phyloP scores from a whole-genome alignment of 1,140 invertebrate species.

The Arion vulgaris region DNA sequence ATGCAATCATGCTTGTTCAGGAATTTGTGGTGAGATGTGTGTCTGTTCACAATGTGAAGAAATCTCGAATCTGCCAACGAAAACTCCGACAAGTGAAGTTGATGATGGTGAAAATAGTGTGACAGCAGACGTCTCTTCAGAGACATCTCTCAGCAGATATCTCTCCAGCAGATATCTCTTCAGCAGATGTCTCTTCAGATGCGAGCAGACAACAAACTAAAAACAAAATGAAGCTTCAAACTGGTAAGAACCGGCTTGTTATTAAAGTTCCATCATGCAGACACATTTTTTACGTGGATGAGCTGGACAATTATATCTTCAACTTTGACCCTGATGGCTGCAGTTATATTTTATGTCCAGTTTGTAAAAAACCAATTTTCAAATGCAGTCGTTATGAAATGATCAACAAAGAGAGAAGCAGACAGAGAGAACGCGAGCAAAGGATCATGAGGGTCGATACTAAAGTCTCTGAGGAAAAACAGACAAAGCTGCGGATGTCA shows the following conservation, averaged over 20 bases:
- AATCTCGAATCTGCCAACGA: background rate
- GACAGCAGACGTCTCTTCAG: background rate
- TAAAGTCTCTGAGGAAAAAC: background rate
- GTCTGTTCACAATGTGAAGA: slow-evolving; percentile 49
- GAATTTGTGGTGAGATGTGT: slow-evolving; percentile 78
- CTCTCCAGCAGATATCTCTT: no score
- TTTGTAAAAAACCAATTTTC: background rate
- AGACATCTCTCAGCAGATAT: background rate
- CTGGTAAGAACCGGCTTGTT: background rate
- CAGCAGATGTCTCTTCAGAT: background rate
- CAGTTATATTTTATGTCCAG: background rate
- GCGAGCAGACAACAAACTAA: background rate
- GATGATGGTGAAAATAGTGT: background rate
- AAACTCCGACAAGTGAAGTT: background rate
- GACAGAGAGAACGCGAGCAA: background rate
- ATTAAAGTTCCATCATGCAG: slow-evolving; percentile 10
- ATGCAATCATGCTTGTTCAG: slow-evolving; percentile 79
- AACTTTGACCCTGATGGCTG: slow-evolving; percentile 14
- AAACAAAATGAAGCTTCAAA: background rate
- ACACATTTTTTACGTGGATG: slow-evolving; percentile 12
- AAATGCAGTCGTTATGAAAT: slow-evolving; percentile 12
- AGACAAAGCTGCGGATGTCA: background rate
- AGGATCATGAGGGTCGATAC: background rate
- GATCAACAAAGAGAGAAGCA: background rate
- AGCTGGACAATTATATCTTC: background rate